phyloP scores from a whole-genome alignment of 2,888 invertebrate genomes.

The Rugalucina vietnamica region DNA sequence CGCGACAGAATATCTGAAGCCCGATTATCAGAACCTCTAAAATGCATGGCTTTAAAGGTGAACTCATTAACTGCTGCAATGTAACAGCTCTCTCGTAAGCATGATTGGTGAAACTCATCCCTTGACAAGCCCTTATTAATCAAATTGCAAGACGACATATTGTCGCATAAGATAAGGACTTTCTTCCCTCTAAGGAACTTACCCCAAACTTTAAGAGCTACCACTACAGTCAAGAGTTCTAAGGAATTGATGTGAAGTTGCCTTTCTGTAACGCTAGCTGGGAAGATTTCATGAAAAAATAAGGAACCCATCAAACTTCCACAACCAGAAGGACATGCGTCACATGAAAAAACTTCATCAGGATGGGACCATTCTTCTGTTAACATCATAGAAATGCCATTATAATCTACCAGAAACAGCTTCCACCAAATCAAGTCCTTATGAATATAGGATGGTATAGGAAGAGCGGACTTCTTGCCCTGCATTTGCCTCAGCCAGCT shows the following conservation, averaged over 20 bases:
- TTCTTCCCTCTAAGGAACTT: background rate
- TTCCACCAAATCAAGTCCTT: conserved; percentile 37
- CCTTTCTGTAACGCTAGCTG: background rate
- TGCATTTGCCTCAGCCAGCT: background rate
- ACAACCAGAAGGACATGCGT: conserved; percentile 27
- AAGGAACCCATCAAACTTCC: background rate
- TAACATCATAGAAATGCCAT: conserved; percentile 30
- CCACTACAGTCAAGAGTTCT: background rate
- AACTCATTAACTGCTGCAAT: background rate
- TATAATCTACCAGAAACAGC: conserved; percentile 27
- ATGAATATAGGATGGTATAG: too few relatives aligned
- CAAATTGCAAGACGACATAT: background rate
- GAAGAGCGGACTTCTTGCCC: background rate
- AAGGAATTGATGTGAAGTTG: background rate
- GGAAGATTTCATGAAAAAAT: conserved; percentile 21
- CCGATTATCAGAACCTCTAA: background rate
- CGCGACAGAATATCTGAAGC: background rate
- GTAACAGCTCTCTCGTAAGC: background rate
- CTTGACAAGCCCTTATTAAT: background rate
- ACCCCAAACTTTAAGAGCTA: background rate
- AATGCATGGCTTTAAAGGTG: background rate
- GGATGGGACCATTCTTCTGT: conserved; percentile 29
- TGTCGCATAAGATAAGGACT: background rate
- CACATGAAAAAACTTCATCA: conserved; percentile 28
- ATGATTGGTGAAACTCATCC: background rate